These are phyloP conservation scores for Catostylus mosaicus DNA, from an alignment of 30 jellyfish, hydroid and myxozoan genomes.

Conservation along the genomic window DNA sequence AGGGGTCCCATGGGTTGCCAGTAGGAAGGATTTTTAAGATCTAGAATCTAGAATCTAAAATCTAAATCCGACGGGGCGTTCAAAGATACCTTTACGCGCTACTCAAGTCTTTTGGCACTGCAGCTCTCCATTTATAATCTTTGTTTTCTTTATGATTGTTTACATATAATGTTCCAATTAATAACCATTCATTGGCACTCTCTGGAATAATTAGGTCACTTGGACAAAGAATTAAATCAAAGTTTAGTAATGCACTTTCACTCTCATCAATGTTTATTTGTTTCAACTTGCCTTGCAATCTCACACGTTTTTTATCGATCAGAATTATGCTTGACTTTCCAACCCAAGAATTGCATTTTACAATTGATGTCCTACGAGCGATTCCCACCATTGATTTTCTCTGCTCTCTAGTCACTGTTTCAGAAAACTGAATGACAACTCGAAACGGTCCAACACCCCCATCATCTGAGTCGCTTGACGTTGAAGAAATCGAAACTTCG, in stretches of 20 bases:
- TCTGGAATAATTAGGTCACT: slow-evolving; percentile 65
- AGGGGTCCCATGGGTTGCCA: no score
- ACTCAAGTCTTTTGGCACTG: slow-evolving; percentile 27
- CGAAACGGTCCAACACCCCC: neutral
- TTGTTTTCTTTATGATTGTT: slow-evolving; percentile 31
- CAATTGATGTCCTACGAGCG: slow-evolving; percentile 39
- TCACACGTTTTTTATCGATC: slow-evolving; percentile 25
- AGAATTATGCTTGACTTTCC: slow-evolving; percentile 19
- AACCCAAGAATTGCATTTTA: slow-evolving; percentile 43
- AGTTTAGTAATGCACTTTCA: slow-evolving; percentile 5
- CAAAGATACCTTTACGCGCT: neutral
- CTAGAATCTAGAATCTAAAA: neutral
- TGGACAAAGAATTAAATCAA: slow-evolving; percentile 69
- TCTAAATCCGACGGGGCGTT: neutral
- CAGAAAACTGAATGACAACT: slow-evolving; percentile 28
- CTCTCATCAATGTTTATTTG: neutral
- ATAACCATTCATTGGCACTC: slow-evolving; percentile 32
- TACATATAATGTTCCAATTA: slow-evolving; percentile 52
- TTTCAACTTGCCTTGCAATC: slow-evolving; percentile 33
- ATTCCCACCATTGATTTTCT: slow-evolving; percentile 30
- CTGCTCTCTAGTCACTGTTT: slow-evolving; percentile 46
- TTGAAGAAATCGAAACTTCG: slow-evolving; percentile 35
- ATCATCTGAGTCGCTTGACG: slow-evolving; percentile 1
- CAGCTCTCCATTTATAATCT: slow-evolving; percentile 73
- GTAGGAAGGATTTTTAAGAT: no score